These are phyloP conservation scores for Eristalis arbustorum DNA, from an alignment of 2,888 invertebrate species.

Conservation along the genomic window DNA sequence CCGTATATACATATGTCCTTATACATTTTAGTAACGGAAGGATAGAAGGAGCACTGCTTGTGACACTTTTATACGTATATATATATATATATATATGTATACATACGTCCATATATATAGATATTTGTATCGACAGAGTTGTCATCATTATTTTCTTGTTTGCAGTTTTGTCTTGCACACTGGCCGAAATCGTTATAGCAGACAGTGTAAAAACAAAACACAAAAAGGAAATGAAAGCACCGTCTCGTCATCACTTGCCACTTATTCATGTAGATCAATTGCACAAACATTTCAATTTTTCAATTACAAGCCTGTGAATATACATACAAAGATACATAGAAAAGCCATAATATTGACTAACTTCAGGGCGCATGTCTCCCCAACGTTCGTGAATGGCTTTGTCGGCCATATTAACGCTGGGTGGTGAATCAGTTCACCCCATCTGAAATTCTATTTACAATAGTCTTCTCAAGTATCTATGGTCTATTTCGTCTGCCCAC, in stretches of 20 bases:
- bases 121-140: not conserved
- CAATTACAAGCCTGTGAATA: constrained; percentile 73
- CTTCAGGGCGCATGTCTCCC: constrained; percentile 73
- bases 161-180: constrained; percentile 30
- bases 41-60: constrained; percentile 25
- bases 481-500: constrained; percentile 69
- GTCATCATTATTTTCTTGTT: constrained; percentile 13
- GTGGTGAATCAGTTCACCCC: constrained; percentile 69
- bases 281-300: constrained; percentile 74
- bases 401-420: constrained; percentile 71
- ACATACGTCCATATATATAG: too few species aligned
- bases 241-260: constrained; percentile 63
- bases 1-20: not conserved
- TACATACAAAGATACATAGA: constrained; percentile 49
- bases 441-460: constrained; percentile 69
- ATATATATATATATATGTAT: not conserved
- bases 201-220: constrained; percentile 51
- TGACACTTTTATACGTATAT: not conserved
- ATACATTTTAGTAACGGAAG: constrained; percentile 42
- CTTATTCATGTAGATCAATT: constrained; percentile 73
- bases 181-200: constrained; percentile 41
- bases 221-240: constrained; percentile 37
- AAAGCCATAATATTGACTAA: constrained; percentile 73
- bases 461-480: constrained; percentile 67
- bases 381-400: constrained; percentile 62